Percentiles rank a stretch among this genome's conserved stretches.
Evolutionary conservation across 2,113 vertebrate genomes (phyloP).

Genomic region (Mixornis gularis): DNA sequence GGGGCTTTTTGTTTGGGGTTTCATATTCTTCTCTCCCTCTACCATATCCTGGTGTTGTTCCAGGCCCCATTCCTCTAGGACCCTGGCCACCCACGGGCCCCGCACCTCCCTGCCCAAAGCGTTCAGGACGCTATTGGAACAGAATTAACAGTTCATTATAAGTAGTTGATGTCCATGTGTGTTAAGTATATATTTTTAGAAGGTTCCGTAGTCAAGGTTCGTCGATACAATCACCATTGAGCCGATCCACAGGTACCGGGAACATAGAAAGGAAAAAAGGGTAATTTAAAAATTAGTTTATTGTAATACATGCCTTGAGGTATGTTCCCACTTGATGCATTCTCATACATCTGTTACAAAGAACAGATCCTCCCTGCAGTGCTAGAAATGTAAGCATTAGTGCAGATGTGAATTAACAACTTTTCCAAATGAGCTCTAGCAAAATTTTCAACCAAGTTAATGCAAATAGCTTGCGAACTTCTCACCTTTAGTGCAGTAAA

Average conservation of each 20-base stretch:
- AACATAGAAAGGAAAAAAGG: conserved; percentile 99
- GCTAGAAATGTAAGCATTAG: conserved; percentile 83
- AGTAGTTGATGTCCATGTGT: conserved; percentile 86
- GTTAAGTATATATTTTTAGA: conserved; percentile 86
- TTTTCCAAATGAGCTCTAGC: conserved; percentile 75
- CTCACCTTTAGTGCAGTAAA: conserved; percentile 68
- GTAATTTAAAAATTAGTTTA: conserved; percentile 94
- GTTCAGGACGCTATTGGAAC: conserved; percentile 92
- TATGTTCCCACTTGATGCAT: conserved; percentile 86
- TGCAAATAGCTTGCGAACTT: conserved; percentile 66
- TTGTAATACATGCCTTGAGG: conserved; percentile 83
- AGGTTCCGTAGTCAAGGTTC: conserved; percentile 97
- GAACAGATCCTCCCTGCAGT: conserved; percentile 79
- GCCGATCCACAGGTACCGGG: conserved; percentile 99
- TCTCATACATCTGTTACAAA: conserved; percentile 83
- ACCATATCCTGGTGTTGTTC: conserved; percentile 89
- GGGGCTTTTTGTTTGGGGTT: conserved; percentile 94
- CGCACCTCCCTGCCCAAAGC: conserved; percentile 90
- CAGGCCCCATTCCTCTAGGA: conserved; percentile 90
- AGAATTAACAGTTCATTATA: conserved; percentile 82
- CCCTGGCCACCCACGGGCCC: conserved; percentile 85
- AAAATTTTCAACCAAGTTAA: conserved; percentile 75
- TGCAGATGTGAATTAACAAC: conserved; percentile 77
- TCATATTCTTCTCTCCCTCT: conserved; percentile 99
- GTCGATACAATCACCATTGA: conserved; percentile 96